phyloP scores from a whole-genome alignment of 2,113 vertebrate genomes.

The Artemisiospiza belli region DNA sequence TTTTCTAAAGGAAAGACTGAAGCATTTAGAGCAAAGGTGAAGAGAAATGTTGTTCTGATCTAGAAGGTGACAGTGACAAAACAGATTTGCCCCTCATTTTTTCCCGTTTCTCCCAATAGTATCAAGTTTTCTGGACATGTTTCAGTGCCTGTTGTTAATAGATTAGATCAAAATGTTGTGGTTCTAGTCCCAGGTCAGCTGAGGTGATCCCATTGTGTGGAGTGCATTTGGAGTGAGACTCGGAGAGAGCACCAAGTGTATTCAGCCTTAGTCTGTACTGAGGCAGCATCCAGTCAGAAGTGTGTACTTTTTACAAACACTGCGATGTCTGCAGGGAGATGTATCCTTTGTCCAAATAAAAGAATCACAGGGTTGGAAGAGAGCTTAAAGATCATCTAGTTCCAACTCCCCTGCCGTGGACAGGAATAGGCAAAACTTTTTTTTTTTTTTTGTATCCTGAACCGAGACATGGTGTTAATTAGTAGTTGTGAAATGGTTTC shows the following conservation, averaged over 20 bases:
- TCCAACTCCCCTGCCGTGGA: neutral
- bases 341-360: neutral
- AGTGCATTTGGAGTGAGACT: neutral
- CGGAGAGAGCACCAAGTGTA: neutral
- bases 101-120: neutral
- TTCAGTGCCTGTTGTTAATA: neutral
- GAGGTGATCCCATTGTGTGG: neutral
- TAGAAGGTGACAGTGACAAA: neutral
- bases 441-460: neutral
- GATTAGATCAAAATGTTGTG: neutral
- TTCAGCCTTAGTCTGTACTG: neutral
- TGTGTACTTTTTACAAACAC: neutral
- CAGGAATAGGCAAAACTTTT: neutral
- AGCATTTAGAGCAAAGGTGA: neutral
- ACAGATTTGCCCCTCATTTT: neutral
- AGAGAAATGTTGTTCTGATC: neutral
- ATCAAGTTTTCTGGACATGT: accelerated
- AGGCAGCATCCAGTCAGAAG: neutral
- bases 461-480: neutral
- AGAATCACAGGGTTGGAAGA: neutral
- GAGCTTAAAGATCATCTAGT: neutral
- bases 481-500: neutral
- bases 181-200: neutral
- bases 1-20: neutral
- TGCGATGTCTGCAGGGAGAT: neutral